Evolutionary conservation across 2,888 invertebrate genomes (phyloP).

Genomic region (Hedychridium roseum): DNA sequence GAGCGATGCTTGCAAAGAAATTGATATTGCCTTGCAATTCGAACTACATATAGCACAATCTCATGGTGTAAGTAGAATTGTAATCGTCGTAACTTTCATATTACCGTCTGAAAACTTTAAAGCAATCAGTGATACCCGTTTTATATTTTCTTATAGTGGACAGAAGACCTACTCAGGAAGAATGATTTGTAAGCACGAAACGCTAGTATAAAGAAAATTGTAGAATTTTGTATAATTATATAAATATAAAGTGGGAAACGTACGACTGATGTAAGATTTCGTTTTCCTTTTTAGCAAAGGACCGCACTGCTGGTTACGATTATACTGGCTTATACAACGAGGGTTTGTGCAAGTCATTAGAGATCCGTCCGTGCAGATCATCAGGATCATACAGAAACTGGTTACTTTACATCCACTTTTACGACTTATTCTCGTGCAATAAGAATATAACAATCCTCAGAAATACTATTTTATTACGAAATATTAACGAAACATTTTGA

Average conservation of each 20-base stretch:
- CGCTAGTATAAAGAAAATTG: background rate
- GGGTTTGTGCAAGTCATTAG: constrained; percentile 77
- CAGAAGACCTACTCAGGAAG: constrained; percentile 16
- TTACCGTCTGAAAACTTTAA: background rate
- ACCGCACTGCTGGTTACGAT: constrained; percentile 75
- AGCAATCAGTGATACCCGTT: background rate
- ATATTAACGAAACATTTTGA: no score
- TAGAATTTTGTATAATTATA: background rate
- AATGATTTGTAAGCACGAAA: constrained; percentile 37
- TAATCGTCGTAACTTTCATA: constrained; percentile 1
- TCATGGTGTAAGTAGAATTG: constrained; percentile 64
- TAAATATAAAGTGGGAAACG: background rate
- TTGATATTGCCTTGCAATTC: constrained; percentile 77
- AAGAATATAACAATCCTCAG: no score
- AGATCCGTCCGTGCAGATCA: constrained; percentile 81
- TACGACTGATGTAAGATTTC: background rate
- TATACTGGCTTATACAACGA: constrained; percentile 80
- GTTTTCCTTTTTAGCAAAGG: constrained; percentile 64
- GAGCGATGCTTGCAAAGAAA: constrained; percentile 78
- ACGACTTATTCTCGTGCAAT: no score
- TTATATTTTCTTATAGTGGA: constrained; percentile 29
- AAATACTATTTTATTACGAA: no score
- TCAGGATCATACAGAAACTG: constrained; percentile 83
- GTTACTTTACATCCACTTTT: no score
- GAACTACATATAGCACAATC: constrained; percentile 74